These are phyloP conservation scores for Cassiopea andromeda DNA, from an alignment of 30 jellyfish, hydroid and myxozoan species.

Conservation along the genomic window DNA sequence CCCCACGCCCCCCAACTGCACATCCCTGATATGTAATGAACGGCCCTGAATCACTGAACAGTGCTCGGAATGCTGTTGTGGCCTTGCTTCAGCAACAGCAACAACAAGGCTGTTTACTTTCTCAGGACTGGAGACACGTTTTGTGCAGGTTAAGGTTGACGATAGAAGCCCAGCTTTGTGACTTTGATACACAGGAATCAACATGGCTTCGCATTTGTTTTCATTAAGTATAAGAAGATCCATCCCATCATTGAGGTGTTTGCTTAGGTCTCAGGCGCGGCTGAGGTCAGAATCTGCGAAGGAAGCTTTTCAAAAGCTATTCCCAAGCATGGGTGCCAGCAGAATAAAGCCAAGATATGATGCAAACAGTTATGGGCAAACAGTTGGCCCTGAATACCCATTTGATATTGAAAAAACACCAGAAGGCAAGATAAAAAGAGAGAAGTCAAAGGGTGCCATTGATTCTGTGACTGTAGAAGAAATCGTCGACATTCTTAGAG, in stretches of 20 bases:
- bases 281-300: conserved; percentile 68
- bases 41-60: too few relatives aligned
- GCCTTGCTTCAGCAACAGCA: not conserved
- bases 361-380: conserved; percentile 85
- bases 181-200: not conserved
- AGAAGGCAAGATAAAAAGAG: conserved; percentile 75
- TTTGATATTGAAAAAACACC: conserved; percentile 83
- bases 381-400: conserved; percentile 87
- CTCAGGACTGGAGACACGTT: not conserved
- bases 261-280: conserved; percentile 42
- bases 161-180: not conserved
- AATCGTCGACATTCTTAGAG: conserved; percentile 61
- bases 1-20: too few relatives aligned
- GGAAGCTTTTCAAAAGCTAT: conserved; percentile 75
- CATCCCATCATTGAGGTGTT: conserved; percentile 20
- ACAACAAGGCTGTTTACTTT: not conserved
- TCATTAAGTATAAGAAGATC: conserved; percentile 25
- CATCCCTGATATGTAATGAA: too few relatives aligned
- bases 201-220: conserved; percentile 54
- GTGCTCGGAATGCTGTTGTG: too few relatives aligned
- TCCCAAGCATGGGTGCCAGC: conserved; percentile 69
- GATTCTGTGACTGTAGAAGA: conserved; percentile 78
- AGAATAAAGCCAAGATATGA: conserved; percentile 73
- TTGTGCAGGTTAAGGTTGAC: not conserved
- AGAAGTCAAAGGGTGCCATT: conserved; percentile 61